These are phyloP conservation scores for Choreutis nemorana DNA, from an alignment of 2,888 invertebrate species.

Conservation along the genomic window DNA sequence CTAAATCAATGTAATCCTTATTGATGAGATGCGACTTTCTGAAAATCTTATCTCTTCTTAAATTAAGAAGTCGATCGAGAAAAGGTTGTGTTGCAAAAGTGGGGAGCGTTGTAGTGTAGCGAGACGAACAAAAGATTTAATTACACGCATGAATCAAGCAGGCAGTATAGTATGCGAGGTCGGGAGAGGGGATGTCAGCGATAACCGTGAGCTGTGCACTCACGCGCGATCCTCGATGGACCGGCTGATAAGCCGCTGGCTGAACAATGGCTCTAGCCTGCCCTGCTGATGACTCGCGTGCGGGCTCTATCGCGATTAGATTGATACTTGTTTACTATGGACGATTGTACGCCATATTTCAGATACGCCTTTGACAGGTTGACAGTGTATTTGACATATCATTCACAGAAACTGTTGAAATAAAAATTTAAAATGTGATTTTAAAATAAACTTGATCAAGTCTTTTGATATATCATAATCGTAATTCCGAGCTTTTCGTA, in stretches of 20 bases:
- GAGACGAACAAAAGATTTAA: constrained; percentile 61
- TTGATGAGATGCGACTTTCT: constrained; percentile 32
- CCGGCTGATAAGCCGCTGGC: constrained; percentile 27
- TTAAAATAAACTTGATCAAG: too few relatives aligned
- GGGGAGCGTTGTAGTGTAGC: constrained; percentile 32
- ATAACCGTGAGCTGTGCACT: constrained; percentile 39
- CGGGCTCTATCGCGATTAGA: constrained; percentile 42
- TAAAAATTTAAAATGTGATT: too few relatives aligned
- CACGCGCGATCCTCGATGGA: constrained; percentile 37
- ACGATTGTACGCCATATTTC: too few relatives aligned
- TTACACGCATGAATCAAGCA: constrained; percentile 65
- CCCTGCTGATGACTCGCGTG: constrained; percentile 27
- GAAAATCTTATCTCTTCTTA: constrained; percentile 28
- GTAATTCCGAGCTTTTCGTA: too few relatives aligned
- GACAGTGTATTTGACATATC: too few relatives aligned
- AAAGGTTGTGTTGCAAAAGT: constrained; percentile 33
- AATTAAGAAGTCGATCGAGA: constrained; percentile 38
- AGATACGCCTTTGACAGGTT: not conserved
- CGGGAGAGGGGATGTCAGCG: constrained; percentile 24
- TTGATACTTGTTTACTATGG: constrained; percentile 26
- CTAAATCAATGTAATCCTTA: constrained; percentile 41
- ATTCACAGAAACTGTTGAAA: too few relatives aligned
- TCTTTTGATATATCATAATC: too few relatives aligned
- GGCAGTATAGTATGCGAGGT: constrained; percentile 21
- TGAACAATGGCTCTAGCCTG: constrained; percentile 14